Base-by-base conservation (phyloP, 2,888 invertebrate genomes). In the Temnothorax unifasciatus region DNA sequence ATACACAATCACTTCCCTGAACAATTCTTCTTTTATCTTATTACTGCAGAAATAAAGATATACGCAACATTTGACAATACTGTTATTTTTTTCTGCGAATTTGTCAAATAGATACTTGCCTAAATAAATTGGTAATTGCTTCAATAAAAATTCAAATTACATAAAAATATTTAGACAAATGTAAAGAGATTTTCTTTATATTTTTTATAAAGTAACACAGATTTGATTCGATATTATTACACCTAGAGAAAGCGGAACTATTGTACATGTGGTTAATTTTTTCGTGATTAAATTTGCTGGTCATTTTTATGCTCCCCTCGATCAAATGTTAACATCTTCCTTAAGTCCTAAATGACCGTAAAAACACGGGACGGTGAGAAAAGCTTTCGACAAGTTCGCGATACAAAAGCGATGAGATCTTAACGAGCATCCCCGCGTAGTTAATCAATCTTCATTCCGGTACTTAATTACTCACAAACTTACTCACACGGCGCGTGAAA, bases 361-460 rank as follows among this genome's bases (percentile, higher is more conserved):
- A 83, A 69, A 83, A 79, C 61, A 18, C 18, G 34, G 50, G 25
- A 59, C 18, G 29, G 50, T 6, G 57, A 61, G 76, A 54, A n/a
- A 11, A 82, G 52, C 61, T 82, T 75, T 85, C 75, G 69, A 83
- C 75, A 83, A 83, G 75, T 61, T 75, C 50, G 63, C 74, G 63
- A 83, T 83, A 83, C 73, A 87, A 69, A 83, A 76, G 68, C 87
- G 69, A 64, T 79, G 64, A 77, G 77, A 76, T 83, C 75, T 79
- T 83, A 86, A 86, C 76, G 84, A 85, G 74, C 76, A 75, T 71
- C 66, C 83, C 59, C 86, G 57, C 29, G 83, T 85, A 71, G 81
- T 86, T 85, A 85, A 90, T 90, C 86, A 83, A 88, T 88, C 87
- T 90, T 88, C 89, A 83, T 90, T 88, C 84, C 59, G 66, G 74